These are phyloP conservation scores for Ormyrus pomaceus DNA, from an alignment of 2,888 invertebrate genomes.

Conservation along the genomic window DNA sequence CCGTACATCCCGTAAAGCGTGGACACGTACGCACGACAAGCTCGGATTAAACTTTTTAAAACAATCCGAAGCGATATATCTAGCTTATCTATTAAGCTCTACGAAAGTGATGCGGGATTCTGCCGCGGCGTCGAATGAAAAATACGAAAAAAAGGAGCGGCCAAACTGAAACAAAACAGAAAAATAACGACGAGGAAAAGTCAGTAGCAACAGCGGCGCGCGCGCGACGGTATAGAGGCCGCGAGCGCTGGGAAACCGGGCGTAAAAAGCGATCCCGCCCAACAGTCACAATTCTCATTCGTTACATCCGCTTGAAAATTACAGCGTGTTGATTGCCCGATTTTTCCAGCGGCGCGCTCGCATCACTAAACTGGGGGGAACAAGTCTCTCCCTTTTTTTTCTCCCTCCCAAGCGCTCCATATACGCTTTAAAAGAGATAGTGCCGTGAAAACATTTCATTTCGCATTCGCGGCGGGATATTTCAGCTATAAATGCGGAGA, in stretches of 20 bases:
- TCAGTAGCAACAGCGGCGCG: neutral
- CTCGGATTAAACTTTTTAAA: conserved; percentile 46
- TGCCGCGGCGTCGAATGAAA: conserved; percentile 10
- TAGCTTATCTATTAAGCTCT: conserved; percentile 52
- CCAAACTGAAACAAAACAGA: neutral
- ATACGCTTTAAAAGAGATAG: conserved; percentile 25
- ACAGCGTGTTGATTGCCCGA: conserved; percentile 43
- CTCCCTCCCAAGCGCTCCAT: neutral
- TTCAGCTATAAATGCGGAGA: conserved; percentile 15
- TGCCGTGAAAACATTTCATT: conserved; percentile 37
- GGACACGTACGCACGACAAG: neutral
- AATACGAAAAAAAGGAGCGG: conserved; percentile 20
- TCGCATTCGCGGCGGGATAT: neutral
- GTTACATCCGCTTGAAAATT: conserved; percentile 50
- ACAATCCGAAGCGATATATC: conserved; percentile 51
- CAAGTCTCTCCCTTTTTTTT: neutral
- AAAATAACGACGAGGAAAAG: conserved; percentile 8
- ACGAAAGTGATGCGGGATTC: conserved; percentile 30
- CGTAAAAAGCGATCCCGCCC: conserved; percentile 22
- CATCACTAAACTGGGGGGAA: neutral
- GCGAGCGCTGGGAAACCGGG: conserved; percentile 20
- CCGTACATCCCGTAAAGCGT: conserved; percentile 16
- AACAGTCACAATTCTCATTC: conserved; percentile 19
- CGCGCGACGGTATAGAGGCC: neutral
- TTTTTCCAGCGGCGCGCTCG: conserved; percentile 1